phyloP scores from a whole-genome alignment of 2,113 vertebrate genomes.

The Lampris megalopsis region DNA sequence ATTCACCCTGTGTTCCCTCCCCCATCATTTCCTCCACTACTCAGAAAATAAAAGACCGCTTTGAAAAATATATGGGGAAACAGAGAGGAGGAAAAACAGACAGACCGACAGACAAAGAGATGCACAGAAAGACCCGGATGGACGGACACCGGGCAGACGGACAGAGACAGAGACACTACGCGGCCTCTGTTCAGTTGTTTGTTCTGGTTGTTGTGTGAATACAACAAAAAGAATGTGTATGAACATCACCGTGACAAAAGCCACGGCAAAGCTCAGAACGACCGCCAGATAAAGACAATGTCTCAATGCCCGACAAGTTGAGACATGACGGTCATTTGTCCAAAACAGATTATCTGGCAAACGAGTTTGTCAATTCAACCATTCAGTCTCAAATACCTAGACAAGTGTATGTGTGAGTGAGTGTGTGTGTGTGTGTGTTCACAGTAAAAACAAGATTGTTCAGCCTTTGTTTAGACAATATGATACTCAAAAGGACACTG shows the following conservation, averaged over 20 bases:
- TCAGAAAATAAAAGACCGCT: slow-evolving; percentile 64
- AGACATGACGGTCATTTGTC: slow-evolving; percentile 21
- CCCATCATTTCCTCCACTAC: slow-evolving; percentile 34
- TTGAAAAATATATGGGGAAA: slow-evolving; percentile 36
- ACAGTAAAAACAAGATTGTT: background rate
- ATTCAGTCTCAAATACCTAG: background rate
- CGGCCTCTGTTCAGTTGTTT: background rate
- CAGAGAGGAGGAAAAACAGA: background rate
- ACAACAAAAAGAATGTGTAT: slow-evolving; percentile 38
- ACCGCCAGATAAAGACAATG: slow-evolving; percentile 16
- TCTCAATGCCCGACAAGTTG: slow-evolving; percentile 22
- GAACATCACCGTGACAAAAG: slow-evolving; percentile 51
- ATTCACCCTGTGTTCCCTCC: slow-evolving; percentile 69
- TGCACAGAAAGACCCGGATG: background rate
- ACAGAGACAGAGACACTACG: background rate
- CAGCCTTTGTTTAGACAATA: slow-evolving; percentile 21
- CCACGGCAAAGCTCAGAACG: background rate
- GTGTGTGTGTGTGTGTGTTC: slow-evolving; percentile 15
- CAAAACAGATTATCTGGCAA: slow-evolving; percentile 23
- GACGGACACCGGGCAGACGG: background rate
- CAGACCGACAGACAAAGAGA: background rate
- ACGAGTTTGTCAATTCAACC: slow-evolving; percentile 24
- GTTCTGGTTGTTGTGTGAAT: background rate
- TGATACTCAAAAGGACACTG: slow-evolving; percentile 4
- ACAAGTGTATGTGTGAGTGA: background rate